Conservation (phyloP, 2,888 invertebrate species). For the Erpobdella octoculata region DNA sequence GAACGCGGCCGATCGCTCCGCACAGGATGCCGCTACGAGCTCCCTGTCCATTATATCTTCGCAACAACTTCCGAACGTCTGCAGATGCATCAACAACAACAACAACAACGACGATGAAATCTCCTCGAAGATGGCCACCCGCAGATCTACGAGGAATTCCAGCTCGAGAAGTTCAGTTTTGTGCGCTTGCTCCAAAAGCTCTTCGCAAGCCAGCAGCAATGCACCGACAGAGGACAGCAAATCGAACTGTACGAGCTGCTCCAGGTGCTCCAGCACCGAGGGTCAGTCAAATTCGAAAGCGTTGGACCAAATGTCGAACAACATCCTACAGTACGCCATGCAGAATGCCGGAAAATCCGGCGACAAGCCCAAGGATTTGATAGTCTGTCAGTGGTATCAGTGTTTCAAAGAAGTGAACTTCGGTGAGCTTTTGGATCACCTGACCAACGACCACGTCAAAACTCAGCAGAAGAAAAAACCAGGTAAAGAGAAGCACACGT, state of each 20-base stretch:
- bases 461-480: constrained; percentile 15
- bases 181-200: background rate
- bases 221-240: background rate
- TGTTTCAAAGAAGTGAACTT: constrained; percentile 20
- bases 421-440: constrained; percentile 17
- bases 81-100: background rate
- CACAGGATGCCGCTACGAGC: background rate
- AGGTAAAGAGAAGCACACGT: constrained; percentile 23
- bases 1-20: background rate
- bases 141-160: background rate
- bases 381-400: constrained; percentile 14
- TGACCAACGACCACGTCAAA: constrained; percentile 15
- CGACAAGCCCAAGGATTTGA: constrained; percentile 3
- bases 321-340: constrained; percentile 73
- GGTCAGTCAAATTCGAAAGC: constrained; percentile 72
- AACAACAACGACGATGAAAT: background rate
- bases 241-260: background rate
- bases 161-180: background rate
- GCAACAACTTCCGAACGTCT: background rate
- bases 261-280: constrained; percentile 32
- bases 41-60: background rate
- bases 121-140: background rate
- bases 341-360: background rate
- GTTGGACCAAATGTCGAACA: constrained; percentile 83
- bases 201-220: background rate